phyloP scores from a whole-genome alignment of 2,888 invertebrate species.

The Microplitis deprimator region DNA sequence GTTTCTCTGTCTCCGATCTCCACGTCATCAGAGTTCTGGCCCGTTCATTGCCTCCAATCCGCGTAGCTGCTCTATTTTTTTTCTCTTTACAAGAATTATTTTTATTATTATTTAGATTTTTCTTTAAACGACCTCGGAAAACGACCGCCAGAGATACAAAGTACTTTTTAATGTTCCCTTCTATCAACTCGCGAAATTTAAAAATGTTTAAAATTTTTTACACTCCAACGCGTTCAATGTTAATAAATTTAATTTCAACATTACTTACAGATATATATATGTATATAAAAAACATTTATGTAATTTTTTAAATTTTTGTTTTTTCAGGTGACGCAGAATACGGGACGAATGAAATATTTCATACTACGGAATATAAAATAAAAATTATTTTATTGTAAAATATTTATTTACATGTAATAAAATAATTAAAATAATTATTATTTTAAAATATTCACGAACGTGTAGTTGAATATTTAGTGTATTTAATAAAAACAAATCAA shows the following conservation, averaged over 20 bases:
- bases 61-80: neutral
- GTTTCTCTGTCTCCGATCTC: neutral
- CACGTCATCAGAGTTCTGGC: neutral
- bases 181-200: neutral
- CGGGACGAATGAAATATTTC: too few relatives aligned
- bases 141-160: neutral
- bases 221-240: neutral
- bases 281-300: too few relatives aligned
- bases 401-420: too few relatives aligned
- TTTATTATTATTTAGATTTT: constrained; percentile 3
- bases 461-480: neutral
- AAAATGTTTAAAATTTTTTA: neutral
- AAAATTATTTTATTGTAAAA: too few relatives aligned
- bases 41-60: constrained; percentile 9
- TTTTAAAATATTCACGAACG: neutral
- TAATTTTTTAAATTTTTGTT: too few relatives aligned
- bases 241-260: neutral
- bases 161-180: neutral
- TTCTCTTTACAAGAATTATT: neutral
- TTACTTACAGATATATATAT: too few relatives aligned
- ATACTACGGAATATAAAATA: too few relatives aligned
- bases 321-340: too few relatives aligned
- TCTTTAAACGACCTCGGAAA: neutral
- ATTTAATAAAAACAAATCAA: constrained; percentile 48
- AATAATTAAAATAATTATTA: neutral